Conservation (phyloP, 1,140 invertebrate species). For the Trachymyrmex cornetzi region DNA sequence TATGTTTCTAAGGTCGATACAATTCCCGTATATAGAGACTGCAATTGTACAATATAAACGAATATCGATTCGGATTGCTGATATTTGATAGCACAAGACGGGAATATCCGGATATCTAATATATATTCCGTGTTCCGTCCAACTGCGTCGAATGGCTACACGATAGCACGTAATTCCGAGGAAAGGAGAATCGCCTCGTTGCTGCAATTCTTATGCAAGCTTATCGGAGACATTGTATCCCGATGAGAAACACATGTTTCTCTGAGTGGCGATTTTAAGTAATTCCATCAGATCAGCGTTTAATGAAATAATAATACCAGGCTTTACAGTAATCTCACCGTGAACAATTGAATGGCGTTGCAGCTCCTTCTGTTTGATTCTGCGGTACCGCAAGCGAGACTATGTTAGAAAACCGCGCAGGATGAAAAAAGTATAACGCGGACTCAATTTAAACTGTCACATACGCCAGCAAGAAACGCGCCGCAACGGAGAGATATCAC, state of each 20-base stretch:
- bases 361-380: constrained; percentile 23
- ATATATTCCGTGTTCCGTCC: background rate
- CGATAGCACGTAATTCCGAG: constrained; percentile 2
- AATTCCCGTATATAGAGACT: background rate
- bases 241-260: constrained; percentile 38
- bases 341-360: constrained; percentile 29
- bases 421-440: constrained; percentile 51
- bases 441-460: constrained; percentile 72
- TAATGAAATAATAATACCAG: constrained; percentile 34
- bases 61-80: constrained; percentile 32
- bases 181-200: constrained; percentile 8
- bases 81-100: constrained; percentile 18
- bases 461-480: constrained; percentile 60
- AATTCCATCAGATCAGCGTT: constrained; percentile 17
- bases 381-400: background rate
- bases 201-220: constrained; percentile 10
- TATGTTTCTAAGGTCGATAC: background rate
- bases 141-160: background rate
- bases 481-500: constrained; percentile 54
- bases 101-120: constrained; percentile 23
- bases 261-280: background rate
- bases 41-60: constrained; percentile 14
- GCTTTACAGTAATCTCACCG: background rate
- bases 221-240: background rate
- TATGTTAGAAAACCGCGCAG: constrained; percentile 40